phyloP scores from a whole-genome alignment of 2,113 vertebrate genomes.

The Apodemus sylvaticus region DNA sequence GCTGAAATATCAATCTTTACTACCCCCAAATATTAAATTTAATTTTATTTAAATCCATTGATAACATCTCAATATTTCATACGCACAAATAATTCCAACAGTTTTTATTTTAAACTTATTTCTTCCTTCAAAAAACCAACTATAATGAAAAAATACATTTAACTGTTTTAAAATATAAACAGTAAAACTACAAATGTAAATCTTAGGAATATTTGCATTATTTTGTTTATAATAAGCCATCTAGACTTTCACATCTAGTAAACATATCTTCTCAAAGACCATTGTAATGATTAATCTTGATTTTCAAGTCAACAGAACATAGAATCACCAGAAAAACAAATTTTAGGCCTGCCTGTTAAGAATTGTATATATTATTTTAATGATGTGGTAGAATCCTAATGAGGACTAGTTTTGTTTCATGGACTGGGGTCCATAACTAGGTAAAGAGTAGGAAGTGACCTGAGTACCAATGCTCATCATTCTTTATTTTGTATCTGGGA shows the following conservation, averaged over 20 bases:
- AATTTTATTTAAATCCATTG: constrained; percentile 34
- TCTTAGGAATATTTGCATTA: not conserved
- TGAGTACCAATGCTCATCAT: not conserved
- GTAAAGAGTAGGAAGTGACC: not conserved
- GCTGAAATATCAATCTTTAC: not conserved
- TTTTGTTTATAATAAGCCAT: not conserved
- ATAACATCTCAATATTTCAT: constrained; percentile 35
- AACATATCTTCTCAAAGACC: not conserved
- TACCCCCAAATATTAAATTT: not conserved
- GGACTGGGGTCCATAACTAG: not conserved
- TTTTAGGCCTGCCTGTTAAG: too few species aligned
- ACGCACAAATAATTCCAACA: not conserved
- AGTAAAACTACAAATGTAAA: not conserved
- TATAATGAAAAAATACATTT: not conserved
- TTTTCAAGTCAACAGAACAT: not conserved
- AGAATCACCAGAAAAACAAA: not conserved
- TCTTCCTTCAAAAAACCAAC: too few species aligned
- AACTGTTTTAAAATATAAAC: not conserved
- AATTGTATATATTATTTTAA: too few species aligned
- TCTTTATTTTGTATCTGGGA: not conserved
- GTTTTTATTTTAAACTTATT: not conserved
- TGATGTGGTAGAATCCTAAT: not conserved
- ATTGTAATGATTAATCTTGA: not conserved
- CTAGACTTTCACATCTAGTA: not conserved
- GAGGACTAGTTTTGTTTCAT: not conserved